phyloP scores from a whole-genome alignment of 2,888 invertebrate genomes.

The Papilio demoleus region DNA sequence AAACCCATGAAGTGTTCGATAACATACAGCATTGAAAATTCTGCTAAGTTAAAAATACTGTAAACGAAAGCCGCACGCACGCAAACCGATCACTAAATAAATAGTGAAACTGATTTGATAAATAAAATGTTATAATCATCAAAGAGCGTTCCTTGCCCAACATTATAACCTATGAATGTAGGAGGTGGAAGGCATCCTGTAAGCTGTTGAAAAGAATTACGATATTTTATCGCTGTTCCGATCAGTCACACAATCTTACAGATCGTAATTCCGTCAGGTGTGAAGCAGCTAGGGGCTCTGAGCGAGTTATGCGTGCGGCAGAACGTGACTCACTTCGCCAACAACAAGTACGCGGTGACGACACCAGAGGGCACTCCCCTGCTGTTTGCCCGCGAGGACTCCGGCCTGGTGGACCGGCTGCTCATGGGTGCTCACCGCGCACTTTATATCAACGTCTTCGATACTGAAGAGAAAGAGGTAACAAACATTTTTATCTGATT shows the following conservation, averaged over 20 bases:
- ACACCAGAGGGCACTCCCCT: conserved; percentile 50
- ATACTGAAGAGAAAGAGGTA: conserved; percentile 55
- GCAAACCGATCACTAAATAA: conserved; percentile 18
- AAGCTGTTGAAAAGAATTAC: background rate
- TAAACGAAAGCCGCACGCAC: conserved; percentile 12
- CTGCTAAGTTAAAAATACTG: conserved; percentile 26
- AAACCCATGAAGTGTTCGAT: background rate
- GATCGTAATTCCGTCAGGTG: background rate
- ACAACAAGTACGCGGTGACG: conserved; percentile 58
- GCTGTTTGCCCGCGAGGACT: conserved; percentile 56
- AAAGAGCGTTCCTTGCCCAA: background rate
- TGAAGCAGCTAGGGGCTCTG: conserved; percentile 44
- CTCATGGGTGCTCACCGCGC: conserved; percentile 54
- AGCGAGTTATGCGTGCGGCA: conserved; percentile 53
- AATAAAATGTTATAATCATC: conserved; percentile 22
- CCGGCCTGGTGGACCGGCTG: conserved; percentile 51
- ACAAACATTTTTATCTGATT: background rate
- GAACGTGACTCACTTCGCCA: conserved; percentile 50
- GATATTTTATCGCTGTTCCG: no score
- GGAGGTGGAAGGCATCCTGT: background rate
- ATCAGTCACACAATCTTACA: no score
- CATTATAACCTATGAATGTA: background rate
- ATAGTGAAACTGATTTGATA: conserved; percentile 27
- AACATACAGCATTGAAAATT: background rate
- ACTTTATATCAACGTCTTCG: conserved; percentile 58